Base-by-base conservation (phyloP, 2,113 vertebrate genomes). In the Sterna hirundo region DNA sequence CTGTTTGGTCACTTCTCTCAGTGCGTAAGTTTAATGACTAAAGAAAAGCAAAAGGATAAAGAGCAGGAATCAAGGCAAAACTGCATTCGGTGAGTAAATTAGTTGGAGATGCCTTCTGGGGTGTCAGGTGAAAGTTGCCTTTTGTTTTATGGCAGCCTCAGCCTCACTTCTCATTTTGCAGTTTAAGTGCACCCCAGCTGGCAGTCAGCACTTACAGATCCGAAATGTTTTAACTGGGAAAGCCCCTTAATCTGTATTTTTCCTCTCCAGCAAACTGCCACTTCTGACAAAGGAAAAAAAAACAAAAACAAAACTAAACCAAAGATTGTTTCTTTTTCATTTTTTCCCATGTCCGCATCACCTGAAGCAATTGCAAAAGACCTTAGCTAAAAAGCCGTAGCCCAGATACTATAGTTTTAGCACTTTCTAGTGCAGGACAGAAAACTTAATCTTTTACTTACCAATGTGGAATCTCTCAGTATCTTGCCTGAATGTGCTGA, bases 321-420 rank as follows among this genome's bases (percentile, higher is more conserved):
- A 13, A 40, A 36, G 23, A 11, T 17, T 6, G 44, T 62, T 88
- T 74, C 36, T 57, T 42, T 86, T 91, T 68, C 18, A 2, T 15
- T 93, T 65, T 40, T 2, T 23, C 71, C 34, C 15, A 0, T 0
- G 1, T 15, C 34, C 13, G 5, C 19, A 5, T 21, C 9, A 11
- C 6, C 46, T 66, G 62, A 86, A 81, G 38, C 29, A 74, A 49
- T 8, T 40, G 18, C 14, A n/a, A 76, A 77, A 85, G 10, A 69
- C 10, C 7, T 61, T 25, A 65, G 4, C 9, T 4, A 23, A 47
- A 74, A 90, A 32, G 27, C 19, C 9, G 2, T 2, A 77, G 51
- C n/a, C 26, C 38, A 36, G 29, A 27, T 19, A 12, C 11, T 38
- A 5, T 22, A 42, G 4, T 40, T 85, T 32, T 44, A 65, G 44